These are phyloP conservation scores for Bubo scandiacus DNA, from an alignment of 2,113 vertebrate genomes.

Conservation along the genomic window DNA sequence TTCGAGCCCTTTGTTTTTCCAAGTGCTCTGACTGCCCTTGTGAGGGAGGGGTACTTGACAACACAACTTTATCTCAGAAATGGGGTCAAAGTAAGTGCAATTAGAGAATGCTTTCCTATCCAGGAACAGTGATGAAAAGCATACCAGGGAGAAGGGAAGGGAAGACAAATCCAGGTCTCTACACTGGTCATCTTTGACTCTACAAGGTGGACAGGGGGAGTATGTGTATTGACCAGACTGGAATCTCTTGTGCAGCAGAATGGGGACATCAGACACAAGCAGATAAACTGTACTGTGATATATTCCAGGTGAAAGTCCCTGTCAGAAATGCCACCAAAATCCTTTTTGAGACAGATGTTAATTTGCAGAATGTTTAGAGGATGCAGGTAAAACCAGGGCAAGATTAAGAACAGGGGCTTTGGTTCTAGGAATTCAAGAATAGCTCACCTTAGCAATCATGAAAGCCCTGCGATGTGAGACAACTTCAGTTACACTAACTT, in stretches of 20 bases:
- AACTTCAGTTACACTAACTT: background rate
- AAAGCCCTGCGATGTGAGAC: background rate
- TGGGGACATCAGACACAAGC: background rate
- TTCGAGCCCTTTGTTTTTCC: constrained; percentile 45
- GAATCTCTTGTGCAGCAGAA: background rate
- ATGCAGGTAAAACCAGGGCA: background rate
- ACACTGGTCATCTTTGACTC: background rate
- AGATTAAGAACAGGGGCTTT: background rate
- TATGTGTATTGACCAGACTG: rapidly evolving
- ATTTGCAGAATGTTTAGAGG: background rate
- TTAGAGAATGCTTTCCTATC: background rate
- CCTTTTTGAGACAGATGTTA: background rate
- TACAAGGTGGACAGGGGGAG: background rate
- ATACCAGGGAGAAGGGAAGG: background rate
- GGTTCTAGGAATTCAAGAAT: background rate
- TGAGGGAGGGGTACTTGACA: constrained; percentile 2
- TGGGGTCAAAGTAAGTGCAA: background rate
- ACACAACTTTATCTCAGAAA: constrained; percentile 30
- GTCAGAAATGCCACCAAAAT: background rate
- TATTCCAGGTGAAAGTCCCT: background rate
- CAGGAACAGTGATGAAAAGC: background rate
- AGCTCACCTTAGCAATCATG: background rate
- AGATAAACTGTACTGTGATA: background rate
- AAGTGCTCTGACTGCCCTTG: background rate
- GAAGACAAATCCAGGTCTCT: background rate